Percentiles rank a stretch among this genome's conserved stretches.
These are phyloP conservation scores for Spodoptera litura DNA, from an alignment of 1,140 invertebrate species.

Conservation along the genomic window DNA sequence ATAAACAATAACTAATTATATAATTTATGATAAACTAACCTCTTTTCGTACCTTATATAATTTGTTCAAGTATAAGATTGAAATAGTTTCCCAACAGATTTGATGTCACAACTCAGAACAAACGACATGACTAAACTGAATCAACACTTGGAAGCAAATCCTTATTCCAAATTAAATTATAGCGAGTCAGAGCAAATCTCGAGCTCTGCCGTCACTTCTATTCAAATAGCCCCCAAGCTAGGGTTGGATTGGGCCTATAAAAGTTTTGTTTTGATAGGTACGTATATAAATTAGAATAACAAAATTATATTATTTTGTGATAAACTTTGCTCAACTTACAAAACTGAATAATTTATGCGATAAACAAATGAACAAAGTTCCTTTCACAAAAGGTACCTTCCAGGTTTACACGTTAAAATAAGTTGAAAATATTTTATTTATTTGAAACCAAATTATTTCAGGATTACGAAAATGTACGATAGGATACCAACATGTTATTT, in stretches of 20 bases:
- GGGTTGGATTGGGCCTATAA: constrained; percentile 38
- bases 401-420: neutral
- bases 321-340: constrained; percentile 5
- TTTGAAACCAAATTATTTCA: neutral
- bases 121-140: constrained; percentile 39
- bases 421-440: neutral
- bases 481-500: neutral
- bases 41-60: no score
- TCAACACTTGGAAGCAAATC: constrained; percentile 39
- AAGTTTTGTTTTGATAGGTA: constrained; percentile 44
- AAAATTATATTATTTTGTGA: constrained; percentile 17
- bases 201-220: constrained; percentile 40
- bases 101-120: constrained; percentile 30
- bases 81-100: constrained; percentile 20
- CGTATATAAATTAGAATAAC: constrained; percentile 25
- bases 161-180: constrained; percentile 46
- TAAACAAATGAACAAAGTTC: neutral
- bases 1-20: no score
- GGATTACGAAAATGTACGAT: neutral
- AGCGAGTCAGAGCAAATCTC: constrained; percentile 37
- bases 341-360: neutral
- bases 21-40: no score
- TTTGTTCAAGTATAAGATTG: no score
- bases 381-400: neutral
- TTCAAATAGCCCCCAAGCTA: constrained; percentile 40